These are phyloP conservation scores for Panorpa germanica DNA, from an alignment of 2,888 invertebrate genomes.

Conservation along the genomic window DNA sequence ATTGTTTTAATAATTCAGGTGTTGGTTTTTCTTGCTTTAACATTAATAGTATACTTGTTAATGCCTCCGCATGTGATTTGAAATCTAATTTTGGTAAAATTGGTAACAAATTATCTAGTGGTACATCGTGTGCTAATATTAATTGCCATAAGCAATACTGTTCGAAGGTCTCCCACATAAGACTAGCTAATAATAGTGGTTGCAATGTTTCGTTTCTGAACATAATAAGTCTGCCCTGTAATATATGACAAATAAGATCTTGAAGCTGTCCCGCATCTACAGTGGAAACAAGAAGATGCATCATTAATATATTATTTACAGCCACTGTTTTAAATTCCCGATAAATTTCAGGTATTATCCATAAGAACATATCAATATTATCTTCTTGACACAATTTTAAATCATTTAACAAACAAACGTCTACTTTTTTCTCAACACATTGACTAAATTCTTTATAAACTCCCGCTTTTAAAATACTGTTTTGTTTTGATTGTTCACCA, in stretches of 20 bases:
- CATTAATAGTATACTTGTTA: conserved; percentile 76
- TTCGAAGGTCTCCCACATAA: conserved; percentile 93
- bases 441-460: conserved; percentile 82
- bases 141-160: conserved; percentile 96
- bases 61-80: conserved; percentile 83
- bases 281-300: conserved; percentile 78
- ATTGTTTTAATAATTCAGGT: conserved; percentile 63
- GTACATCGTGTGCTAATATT: conserved; percentile 82
- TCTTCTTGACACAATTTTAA: conserved; percentile 76
- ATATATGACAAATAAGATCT: conserved; percentile 74
- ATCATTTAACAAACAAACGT: conserved; percentile 58
- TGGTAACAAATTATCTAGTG: conserved; percentile 75
- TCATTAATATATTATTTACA: conserved; percentile 70
- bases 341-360: conserved; percentile 84
- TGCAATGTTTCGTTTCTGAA: conserved; percentile 61
- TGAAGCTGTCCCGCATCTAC: conserved; percentile 82
- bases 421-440: conserved; percentile 54
- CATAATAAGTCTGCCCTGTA: conserved; percentile 75
- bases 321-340: conserved; percentile 75
- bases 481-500: conserved; percentile 29
- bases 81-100: conserved; percentile 32
- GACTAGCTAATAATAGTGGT: conserved; percentile 57
- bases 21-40: conserved; percentile 84
- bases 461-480: conserved; percentile 54
- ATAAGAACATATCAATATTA: conserved; percentile 75